These are phyloP conservation scores for Pogonognathellus flavescens DNA, from an alignment of 1,140 invertebrate species.

Conservation along the genomic window DNA sequence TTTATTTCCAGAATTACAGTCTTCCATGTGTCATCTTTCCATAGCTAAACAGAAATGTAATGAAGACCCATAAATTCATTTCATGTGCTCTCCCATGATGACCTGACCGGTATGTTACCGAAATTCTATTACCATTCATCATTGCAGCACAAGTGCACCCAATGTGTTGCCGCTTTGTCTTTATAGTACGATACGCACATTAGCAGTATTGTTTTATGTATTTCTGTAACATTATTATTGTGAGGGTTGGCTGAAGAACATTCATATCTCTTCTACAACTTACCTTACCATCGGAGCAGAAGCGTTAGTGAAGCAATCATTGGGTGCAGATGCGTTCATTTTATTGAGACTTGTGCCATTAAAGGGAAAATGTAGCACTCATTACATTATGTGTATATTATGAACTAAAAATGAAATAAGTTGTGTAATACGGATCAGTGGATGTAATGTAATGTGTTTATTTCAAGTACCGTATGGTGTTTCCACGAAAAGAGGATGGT, in stretches of 20 bases:
- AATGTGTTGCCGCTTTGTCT: conserved; percentile 32
- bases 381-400: conserved; percentile 1
- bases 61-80: conserved; percentile 34
- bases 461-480: conserved; percentile 16
- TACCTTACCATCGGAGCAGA: neutral
- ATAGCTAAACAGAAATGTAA: conserved; percentile 13
- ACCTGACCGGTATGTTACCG: conserved; percentile 43
- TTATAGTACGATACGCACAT: neutral
- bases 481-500: neutral
- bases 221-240: neutral
- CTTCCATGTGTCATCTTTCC: conserved; percentile 14
- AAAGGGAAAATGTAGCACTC: conserved; percentile 8
- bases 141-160: conserved; percentile 45
- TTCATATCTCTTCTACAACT: neutral
- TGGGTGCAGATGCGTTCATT: conserved; percentile 40
- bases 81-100: conserved; percentile 1
- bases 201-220: conserved; percentile 23
- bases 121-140: conserved; percentile 58
- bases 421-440: neutral
- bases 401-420: conserved; percentile 20
- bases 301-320: conserved; percentile 29
- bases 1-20: neutral
- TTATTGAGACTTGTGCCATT: conserved; percentile 25
- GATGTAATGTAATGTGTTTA: neutral
- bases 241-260: too few species aligned